Percentiles rank a stretch among this genome's conserved stretches.
phyloP scores from a whole-genome alignment of 2,888 invertebrate species.

The Dione vanillae region DNA sequence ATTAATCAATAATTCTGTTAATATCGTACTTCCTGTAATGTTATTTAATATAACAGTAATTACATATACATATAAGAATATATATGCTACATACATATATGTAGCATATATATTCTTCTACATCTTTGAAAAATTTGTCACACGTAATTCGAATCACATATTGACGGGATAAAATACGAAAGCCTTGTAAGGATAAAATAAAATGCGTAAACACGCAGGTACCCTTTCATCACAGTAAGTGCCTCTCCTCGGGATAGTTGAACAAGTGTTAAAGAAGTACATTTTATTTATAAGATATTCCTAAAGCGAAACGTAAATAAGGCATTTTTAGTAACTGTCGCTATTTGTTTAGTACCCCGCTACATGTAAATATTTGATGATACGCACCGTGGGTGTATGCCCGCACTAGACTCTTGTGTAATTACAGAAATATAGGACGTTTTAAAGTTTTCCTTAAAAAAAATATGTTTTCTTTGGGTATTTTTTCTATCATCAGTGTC shows the following conservation, averaged over 20 bases:
- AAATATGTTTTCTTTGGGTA: too few species aligned
- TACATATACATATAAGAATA: not conserved
- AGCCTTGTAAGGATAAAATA: conserved; percentile 39
- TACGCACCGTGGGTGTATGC: conserved; percentile 4
- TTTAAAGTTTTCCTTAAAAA: too few species aligned
- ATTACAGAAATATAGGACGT: too few species aligned
- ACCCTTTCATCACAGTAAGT: conserved; percentile 45
- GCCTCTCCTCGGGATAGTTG: conserved; percentile 35
- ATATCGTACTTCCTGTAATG: not conserved
- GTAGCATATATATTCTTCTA: not conserved
- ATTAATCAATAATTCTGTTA: too few species aligned
- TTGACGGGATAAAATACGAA: conserved; percentile 36
- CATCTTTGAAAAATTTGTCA: conserved; percentile 5
- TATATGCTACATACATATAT: too few species aligned
- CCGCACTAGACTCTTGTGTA: conserved; percentile 13
- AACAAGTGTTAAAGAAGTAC: conserved; percentile 29
- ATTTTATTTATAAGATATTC: conserved; percentile 29
- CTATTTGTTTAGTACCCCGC: conserved; percentile 32
- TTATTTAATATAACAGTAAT: not conserved
- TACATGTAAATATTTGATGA: conserved; percentile 32
- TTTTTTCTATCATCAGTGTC: too few species aligned
- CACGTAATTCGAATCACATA: conserved; percentile 11
- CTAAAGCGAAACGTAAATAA: conserved; percentile 33
- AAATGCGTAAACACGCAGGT: conserved; percentile 49
- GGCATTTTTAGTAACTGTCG: conserved; percentile 25